Percentiles rank a stretch among this genome's conserved stretches.
Conservation (phyloP, 2,888 invertebrate species). For the Dasysyrphus albostriatus region DNA sequence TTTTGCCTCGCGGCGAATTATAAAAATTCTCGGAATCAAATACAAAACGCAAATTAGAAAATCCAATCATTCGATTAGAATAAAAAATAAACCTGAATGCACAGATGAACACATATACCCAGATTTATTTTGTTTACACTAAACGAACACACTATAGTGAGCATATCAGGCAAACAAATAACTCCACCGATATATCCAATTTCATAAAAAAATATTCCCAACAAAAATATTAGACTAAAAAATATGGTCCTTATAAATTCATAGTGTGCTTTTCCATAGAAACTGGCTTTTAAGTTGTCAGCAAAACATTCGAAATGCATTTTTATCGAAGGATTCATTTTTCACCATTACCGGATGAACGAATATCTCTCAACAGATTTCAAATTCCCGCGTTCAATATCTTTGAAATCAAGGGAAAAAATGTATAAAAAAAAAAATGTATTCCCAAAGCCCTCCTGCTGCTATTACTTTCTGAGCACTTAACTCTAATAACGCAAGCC, state of each 20-base stretch:
- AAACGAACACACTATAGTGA: too few species aligned
- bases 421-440: neutral
- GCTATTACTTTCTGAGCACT: conserved; percentile 51
- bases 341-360: conserved; percentile 44
- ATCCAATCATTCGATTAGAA: too few species aligned
- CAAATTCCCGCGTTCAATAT: conserved; percentile 48
- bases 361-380: conserved; percentile 52
- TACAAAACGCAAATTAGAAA: too few species aligned
- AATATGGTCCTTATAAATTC: neutral
- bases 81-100: too few species aligned
- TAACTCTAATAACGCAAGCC: conserved; percentile 42
- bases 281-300: conserved; percentile 35
- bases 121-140: too few species aligned
- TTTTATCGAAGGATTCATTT: conserved; percentile 44
- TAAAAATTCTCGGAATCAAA: too few species aligned
- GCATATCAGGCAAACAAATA: too few species aligned
- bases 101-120: too few species aligned
- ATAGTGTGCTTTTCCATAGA: neutral
- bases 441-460: neutral
- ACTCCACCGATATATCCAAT: too few species aligned
- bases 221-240: neutral
- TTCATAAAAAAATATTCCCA: neutral
- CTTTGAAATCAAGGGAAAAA: conserved; percentile 9
- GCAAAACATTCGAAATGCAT: conserved; percentile 29
- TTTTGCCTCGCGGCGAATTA: too few species aligned